A percentile compares a stretch with the other conserved stretches of the same genome.
Evolutionary conservation across 35 echinoderm and acorn worm species (phyloP).

Genomic region (Diadema setosum): DNA sequence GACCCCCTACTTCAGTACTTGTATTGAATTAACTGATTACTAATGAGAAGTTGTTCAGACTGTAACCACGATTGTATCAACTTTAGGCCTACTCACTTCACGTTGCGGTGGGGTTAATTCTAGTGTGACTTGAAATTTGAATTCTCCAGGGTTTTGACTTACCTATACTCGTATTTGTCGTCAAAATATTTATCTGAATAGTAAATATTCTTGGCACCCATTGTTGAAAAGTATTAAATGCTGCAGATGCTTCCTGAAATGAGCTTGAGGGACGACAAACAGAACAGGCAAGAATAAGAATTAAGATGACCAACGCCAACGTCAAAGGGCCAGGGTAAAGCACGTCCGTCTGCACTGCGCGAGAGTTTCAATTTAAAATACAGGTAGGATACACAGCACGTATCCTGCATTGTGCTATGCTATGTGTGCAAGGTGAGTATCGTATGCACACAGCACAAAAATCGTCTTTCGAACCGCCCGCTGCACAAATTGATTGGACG

Average conservation of each 20-base stretch:
- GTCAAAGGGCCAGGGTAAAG: no score
- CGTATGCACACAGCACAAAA: neutral
- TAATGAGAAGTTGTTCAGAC: neutral
- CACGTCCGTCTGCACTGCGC: neutral
- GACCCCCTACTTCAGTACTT: neutral
- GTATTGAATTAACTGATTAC: neutral
- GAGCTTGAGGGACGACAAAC: neutral
- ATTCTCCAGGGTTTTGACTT: neutral
- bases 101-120: neutral
- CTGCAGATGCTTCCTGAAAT: no score
- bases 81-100: neutral
- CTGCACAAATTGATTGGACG: conserved; percentile 2
- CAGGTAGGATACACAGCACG: neutral
- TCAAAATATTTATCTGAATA: conserved; percentile 89
- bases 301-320: no score
- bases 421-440: neutral
- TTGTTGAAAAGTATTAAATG: neutral
- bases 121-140: neutral
- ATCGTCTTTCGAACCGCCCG: neutral
- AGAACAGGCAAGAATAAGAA: neutral
- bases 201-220: conserved; percentile 59
- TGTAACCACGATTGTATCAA: neutral
- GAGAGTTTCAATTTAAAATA: neutral
- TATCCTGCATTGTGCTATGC: neutral
- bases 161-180: conserved; percentile 83